Percentiles rank a stretch among this genome's conserved stretches.
phyloP scores from a whole-genome alignment of 2,113 vertebrate genomes.

The Corythaeola cristata region DNA sequence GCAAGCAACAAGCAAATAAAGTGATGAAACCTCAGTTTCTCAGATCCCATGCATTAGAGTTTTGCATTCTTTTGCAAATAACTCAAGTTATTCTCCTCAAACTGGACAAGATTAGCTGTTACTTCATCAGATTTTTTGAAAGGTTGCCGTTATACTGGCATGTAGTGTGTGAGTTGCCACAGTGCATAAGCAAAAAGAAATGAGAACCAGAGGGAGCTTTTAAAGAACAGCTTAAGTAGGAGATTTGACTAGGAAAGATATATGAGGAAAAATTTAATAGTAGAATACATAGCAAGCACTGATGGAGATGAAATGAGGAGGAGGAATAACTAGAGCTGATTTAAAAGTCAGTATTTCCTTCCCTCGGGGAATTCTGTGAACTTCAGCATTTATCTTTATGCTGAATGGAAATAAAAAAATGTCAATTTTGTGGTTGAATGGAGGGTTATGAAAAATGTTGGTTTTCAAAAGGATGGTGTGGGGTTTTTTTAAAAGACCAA shows the following conservation, averaged over 20 bases:
- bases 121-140: neutral
- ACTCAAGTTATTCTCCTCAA: neutral
- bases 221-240: neutral
- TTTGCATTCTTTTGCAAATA: neutral
- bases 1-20: neutral
- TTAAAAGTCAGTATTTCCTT: neutral
- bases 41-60: neutral
- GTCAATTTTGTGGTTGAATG: neutral
- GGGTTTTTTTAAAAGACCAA: fast-evolving
- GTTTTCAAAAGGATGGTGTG: neutral
- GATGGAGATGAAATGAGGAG: neutral
- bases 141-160: neutral
- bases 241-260: neutral
- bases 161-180: neutral
- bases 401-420: neutral
- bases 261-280: neutral
- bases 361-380: neutral
- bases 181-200: neutral
- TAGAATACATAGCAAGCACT: neutral
- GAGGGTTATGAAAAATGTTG: neutral
- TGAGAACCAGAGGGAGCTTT: neutral
- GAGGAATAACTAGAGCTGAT: neutral
- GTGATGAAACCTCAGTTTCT: neutral
- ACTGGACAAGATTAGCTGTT: neutral
- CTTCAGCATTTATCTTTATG: neutral